phyloP scores from a whole-genome alignment of 1,140 invertebrate species.

The Procambarus virginalis region DNA sequence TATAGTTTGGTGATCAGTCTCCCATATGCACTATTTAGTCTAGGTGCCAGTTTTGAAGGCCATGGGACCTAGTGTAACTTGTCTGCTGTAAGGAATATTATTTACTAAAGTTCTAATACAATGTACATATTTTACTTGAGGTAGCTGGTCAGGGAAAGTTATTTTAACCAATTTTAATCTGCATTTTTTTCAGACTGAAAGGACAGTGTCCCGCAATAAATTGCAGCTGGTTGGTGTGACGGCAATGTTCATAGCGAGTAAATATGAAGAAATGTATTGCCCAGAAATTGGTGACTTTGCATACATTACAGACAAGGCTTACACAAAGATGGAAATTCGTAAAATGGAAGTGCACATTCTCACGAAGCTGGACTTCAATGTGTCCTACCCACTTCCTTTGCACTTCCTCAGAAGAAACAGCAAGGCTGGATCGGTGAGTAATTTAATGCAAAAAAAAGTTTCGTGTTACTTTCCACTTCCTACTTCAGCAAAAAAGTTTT shows the following conservation, averaged over 20 bases:
- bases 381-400: conserved; percentile 89
- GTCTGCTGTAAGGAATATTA: too few relatives aligned
- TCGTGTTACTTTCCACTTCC: too few relatives aligned
- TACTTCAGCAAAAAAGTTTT: too few relatives aligned
- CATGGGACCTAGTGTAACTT: too few relatives aligned
- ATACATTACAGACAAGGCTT: conserved; percentile 93
- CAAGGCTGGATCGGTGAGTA: conserved; percentile 79
- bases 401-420: conserved; percentile 84
- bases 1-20: too few relatives aligned
- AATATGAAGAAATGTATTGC: conserved; percentile 96
- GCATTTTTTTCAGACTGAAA: conserved; percentile 73
- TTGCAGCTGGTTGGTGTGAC: conserved; percentile 94
- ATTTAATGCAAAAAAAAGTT: not conserved
- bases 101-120: too few relatives aligned
- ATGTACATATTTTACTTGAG: too few relatives aligned
- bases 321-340: conserved; percentile 85
- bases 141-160: too few relatives aligned
- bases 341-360: conserved; percentile 90
- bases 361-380: conserved; percentile 83
- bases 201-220: conserved; percentile 80
- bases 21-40: too few relatives aligned
- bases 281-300: conserved; percentile 93
- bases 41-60: too few relatives aligned
- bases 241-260: conserved; percentile 92
- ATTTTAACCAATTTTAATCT: not conserved